phyloP scores from a whole-genome alignment of 2,113 vertebrate species.

The Peromyscus polionotus region DNA sequence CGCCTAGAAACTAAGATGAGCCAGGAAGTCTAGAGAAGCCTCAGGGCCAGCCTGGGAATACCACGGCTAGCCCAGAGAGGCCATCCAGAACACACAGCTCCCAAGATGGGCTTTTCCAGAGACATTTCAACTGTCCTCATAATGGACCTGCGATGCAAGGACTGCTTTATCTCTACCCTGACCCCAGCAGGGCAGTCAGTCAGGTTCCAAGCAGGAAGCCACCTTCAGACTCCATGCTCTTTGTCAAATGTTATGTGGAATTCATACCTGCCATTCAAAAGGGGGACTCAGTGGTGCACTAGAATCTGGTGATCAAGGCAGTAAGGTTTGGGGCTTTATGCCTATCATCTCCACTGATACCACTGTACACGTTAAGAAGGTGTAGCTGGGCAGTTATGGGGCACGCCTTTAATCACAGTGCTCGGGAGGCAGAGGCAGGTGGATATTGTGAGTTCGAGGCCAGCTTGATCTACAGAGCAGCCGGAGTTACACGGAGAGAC shows the following conservation, averaged over 20 bases:
- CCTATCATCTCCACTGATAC: background rate
- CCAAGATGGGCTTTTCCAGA: accelerated
- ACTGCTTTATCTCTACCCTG: background rate
- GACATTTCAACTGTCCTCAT: background rate
- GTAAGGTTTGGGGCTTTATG: too few species aligned
- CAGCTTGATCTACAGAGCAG: background rate
- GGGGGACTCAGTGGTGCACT: background rate
- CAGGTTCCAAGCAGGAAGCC: background rate
- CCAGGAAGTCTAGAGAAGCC: background rate
- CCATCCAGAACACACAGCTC: background rate
- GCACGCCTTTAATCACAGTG: background rate
- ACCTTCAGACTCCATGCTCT: background rate
- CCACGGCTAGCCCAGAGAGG: background rate
- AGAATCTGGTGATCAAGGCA: background rate
- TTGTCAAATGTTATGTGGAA: too few species aligned
- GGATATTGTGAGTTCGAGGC: background rate
- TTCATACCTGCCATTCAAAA: background rate
- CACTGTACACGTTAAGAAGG: background rate
- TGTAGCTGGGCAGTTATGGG: background rate
- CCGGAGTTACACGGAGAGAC: background rate
- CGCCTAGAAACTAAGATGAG: background rate
- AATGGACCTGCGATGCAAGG: background rate
- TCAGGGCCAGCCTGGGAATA: background rate
- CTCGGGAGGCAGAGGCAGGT: background rate
- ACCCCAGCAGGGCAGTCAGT: background rate